Conservation (phyloP, 2,888 invertebrate genomes). For the Archips xylosteana region DNA sequence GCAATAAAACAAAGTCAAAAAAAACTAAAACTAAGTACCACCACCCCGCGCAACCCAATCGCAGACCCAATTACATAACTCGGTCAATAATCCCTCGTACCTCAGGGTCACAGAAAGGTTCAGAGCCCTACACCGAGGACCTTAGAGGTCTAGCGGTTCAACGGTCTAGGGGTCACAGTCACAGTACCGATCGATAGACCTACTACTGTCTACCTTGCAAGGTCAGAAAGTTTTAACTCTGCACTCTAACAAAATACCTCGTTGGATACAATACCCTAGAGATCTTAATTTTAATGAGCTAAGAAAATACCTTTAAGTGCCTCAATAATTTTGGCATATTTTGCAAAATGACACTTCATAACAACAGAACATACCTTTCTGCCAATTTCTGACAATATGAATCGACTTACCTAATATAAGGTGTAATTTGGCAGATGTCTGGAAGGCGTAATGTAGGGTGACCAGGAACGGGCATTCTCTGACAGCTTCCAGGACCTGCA, state of each 20-base stretch:
- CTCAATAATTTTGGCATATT: not conserved
- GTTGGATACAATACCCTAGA: no score
- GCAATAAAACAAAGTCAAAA: no score
- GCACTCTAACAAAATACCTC: not conserved
- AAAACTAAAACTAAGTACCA: no score
- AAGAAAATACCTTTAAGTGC: no score
- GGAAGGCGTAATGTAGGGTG: slow-evolving; percentile 99
- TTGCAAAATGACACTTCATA: not conserved
- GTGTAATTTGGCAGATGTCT: slow-evolving; percentile 98
- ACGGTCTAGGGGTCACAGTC: slow-evolving; percentile 36
- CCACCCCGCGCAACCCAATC: no score
- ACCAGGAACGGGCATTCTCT: slow-evolving; percentile 98
- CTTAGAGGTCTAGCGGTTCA: slow-evolving; percentile 36
- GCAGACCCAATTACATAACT: slow-evolving; percentile 11
- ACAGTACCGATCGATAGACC: slow-evolving; percentile 32
- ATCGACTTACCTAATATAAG: slow-evolving; percentile 95
- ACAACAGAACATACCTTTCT: not conserved
- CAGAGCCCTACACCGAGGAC: slow-evolving; percentile 29
- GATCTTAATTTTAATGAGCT: no score
- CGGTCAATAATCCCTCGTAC: slow-evolving; percentile 13
- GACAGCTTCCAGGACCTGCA: slow-evolving; percentile 95
- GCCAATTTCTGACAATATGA: slow-evolving; percentile 19
- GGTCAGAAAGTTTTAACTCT: not conserved
- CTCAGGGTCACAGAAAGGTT: slow-evolving; percentile 6
- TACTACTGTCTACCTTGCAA: slow-evolving; percentile 22